These are phyloP conservation scores for Leptarthrus brevirostris DNA, from an alignment of 2,888 invertebrate genomes.

Conservation along the genomic window DNA sequence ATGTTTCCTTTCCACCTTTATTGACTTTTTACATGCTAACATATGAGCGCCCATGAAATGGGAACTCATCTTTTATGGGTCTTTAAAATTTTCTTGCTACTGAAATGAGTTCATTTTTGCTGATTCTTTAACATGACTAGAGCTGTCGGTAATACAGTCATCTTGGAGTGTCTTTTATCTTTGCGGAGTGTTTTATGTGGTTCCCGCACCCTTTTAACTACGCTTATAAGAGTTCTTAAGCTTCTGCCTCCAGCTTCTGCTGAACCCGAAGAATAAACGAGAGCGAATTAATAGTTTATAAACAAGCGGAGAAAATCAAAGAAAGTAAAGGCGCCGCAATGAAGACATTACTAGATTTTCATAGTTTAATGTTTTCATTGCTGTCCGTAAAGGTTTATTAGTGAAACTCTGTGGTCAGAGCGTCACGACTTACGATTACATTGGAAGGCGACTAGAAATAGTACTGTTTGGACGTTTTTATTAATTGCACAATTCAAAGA, in stretches of 20 bases:
- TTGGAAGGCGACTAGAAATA: no score
- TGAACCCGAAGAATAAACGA: not conserved
- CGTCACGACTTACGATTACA: no score
- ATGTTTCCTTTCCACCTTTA: constrained; percentile 22
- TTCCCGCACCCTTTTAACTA: not conserved
- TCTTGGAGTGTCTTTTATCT: constrained; percentile 5
- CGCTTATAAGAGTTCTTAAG: not conserved
- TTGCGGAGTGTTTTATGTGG: constrained; percentile 24
- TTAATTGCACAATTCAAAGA: not conserved
- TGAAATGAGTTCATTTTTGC: constrained; percentile 11
- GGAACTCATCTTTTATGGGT: constrained; percentile 29
- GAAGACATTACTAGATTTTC: no score
- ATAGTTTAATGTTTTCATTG: no score
- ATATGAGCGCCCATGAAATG: constrained; percentile 26
- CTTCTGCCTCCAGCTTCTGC: not conserved
- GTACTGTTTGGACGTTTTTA: no score
- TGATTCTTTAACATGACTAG: not conserved
- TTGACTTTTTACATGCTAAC: constrained; percentile 21
- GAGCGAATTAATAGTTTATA: not conserved
- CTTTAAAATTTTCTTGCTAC: constrained; percentile 37
- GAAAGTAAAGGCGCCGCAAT: not conserved
- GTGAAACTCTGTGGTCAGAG: no score
- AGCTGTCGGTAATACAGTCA: not conserved
- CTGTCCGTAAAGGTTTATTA: no score
- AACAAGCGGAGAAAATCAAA: not conserved